These are phyloP conservation scores for Carcharodon carcharias DNA, from an alignment of 2,797 vertebrate species.

Conservation along the genomic window DNA sequence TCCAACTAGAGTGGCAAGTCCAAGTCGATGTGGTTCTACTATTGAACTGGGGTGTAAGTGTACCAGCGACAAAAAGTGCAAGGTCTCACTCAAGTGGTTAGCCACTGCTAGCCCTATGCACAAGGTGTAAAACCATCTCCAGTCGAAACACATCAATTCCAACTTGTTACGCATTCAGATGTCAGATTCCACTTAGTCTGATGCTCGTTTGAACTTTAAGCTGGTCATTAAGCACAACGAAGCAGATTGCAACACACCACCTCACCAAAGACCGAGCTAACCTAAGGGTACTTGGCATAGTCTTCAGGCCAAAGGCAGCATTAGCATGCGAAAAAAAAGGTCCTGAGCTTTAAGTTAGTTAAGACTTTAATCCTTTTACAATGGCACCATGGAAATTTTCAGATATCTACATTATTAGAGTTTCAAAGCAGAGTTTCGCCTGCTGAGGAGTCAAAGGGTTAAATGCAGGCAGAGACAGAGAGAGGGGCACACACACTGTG, in stretches of 20 bases:
- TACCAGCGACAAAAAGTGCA: background rate
- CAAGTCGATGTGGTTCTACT: background rate
- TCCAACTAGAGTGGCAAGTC: background rate
- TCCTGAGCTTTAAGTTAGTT: background rate
- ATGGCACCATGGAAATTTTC: background rate
- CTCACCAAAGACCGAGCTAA: background rate
- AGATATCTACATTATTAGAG: background rate
- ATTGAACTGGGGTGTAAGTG: background rate
- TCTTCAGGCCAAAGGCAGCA: background rate
- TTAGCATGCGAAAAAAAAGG: background rate
- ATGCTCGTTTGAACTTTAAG: background rate
- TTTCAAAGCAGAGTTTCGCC: background rate
- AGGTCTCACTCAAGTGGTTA: background rate
- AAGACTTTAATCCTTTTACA: conserved; percentile 4
- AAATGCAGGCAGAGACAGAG: background rate
- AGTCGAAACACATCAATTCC: background rate
- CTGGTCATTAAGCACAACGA: background rate
- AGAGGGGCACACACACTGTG: background rate
- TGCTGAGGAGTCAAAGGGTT: background rate
- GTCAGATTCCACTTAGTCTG: background rate
- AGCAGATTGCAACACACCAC: background rate
- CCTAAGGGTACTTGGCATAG: background rate
- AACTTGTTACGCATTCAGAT: background rate
- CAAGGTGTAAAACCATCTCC: background rate
- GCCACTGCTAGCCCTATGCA: background rate